Base-by-base conservation (phyloP, 1,140 invertebrate genomes). In the Oreohelix idahoensis region DNA sequence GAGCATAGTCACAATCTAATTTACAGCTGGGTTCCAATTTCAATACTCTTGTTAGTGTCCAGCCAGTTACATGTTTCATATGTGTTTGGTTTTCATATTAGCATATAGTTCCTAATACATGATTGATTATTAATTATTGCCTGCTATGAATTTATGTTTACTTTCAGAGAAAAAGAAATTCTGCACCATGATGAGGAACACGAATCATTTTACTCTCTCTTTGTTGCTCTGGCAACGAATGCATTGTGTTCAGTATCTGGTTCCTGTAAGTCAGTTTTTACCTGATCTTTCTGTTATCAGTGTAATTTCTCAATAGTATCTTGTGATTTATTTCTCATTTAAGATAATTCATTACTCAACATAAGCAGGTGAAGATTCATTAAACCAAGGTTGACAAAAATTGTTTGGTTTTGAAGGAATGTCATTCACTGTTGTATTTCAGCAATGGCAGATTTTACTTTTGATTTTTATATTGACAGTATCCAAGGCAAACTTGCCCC, bases 201-300 rank as follows among this genome's bases (percentile, higher is more conserved):
- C 92, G 95, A 95, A 87, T 94, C 94, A 51, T 96, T 96, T 93
- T 96, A 96, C 89, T 95, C 95, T 79, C 94, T 95, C 11, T 96
- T 96, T 93, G 95, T 95, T 86, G 95, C 95, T 35, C 91, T 96
- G 85, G 94, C 95, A 79, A 94, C 95, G 23, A 95, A 96, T 93
- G 96, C 95, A 88, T 94, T 97, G 84, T 95, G 95, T 91, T 93
- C 93, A 84, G 95, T 94, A 93, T 94, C 94, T 83, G 94, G 92
- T 89, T 93, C 94, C 86, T 94, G 96, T 96, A 94, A 95, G 95
- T 53, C 8, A 32, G 70, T 69, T 32, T 15, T n/a, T 15, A 0
- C n/a, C 15, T 77, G 66, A 45, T 45, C 42, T 45, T 8, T 15
- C 42, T 8, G 42, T 15, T 45, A 74, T 8, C 45, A 49, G 45